Percentiles rank a stretch among this genome's conserved stretches.
These are phyloP conservation scores for Eudasyphora cyanicolor DNA, from an alignment of 2,888 invertebrate species.

Conservation along the genomic window DNA sequence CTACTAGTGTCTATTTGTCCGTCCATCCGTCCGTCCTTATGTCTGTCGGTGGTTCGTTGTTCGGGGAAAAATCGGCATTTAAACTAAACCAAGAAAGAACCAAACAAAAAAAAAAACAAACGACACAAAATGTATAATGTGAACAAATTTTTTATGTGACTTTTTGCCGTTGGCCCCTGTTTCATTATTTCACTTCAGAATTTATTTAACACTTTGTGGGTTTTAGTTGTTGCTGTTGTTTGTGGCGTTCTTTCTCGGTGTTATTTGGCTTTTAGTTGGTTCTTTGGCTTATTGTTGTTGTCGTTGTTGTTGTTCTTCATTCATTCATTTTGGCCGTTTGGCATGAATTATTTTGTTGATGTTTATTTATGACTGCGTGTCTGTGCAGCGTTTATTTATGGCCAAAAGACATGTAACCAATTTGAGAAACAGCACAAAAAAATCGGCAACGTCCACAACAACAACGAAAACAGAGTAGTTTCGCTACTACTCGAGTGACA, in stretches of 20 bases:
- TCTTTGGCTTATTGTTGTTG: neutral
- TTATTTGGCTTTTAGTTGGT: too few relatives aligned
- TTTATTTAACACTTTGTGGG: slow-evolving; percentile 43
- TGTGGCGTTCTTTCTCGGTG: neutral
- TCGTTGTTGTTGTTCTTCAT: slow-evolving; percentile 48
- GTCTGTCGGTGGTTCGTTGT: too few relatives aligned
- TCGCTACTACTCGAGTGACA: neutral
- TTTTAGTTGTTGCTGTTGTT: slow-evolving; percentile 16
- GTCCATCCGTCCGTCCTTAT: too few relatives aligned
- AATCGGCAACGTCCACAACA: neutral
- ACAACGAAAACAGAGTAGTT: neutral
- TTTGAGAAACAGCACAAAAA: slow-evolving; percentile 24
- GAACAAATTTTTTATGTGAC: slow-evolving; percentile 3
- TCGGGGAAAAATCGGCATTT: neutral
- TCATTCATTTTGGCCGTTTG: slow-evolving; percentile 50
- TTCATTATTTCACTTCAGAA: slow-evolving; percentile 23
- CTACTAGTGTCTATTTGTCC: neutral
- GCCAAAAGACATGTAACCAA: slow-evolving; percentile 50
- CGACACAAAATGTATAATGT: slow-evolving; percentile 5
- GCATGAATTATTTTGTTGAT: slow-evolving; percentile 45
- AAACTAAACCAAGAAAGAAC: neutral
- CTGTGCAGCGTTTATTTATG: slow-evolving; percentile 51
- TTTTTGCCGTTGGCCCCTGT: neutral
- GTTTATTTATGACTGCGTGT: slow-evolving; percentile 57
- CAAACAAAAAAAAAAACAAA: neutral